Conservation (phyloP, 2,797 vertebrate genomes). For the Harpagifer antarcticus region DNA sequence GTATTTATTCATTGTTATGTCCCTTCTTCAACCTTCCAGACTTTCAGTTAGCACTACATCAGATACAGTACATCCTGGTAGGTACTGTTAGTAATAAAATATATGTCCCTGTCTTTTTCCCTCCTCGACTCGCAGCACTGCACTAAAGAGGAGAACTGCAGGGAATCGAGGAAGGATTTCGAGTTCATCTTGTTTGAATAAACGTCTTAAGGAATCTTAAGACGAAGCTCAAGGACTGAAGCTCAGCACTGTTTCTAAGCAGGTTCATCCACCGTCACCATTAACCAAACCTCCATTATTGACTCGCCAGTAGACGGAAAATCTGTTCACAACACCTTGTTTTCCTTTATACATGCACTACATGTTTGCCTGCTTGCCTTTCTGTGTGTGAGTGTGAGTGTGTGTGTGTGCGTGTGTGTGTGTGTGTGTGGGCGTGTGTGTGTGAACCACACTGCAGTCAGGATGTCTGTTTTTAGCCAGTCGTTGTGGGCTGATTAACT, state of each 20-base stretch:
- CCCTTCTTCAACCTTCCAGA: slow-evolving; percentile 2
- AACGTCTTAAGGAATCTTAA: slow-evolving; percentile 67
- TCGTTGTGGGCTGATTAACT: slow-evolving; percentile 80
- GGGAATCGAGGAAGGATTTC: slow-evolving; percentile 45
- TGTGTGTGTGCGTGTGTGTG: no score
- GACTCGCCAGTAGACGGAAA: slow-evolving; percentile 46
- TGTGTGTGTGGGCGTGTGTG: not conserved
- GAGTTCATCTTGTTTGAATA: slow-evolving; percentile 74
- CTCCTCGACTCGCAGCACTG: slow-evolving; percentile 41
- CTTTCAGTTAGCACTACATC: slow-evolving; percentile 25
- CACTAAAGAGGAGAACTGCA: slow-evolving; percentile 45
- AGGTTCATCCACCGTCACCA: slow-evolving; percentile 22
- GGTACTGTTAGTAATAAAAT: slow-evolving; percentile 23
- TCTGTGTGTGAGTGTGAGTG: no score
- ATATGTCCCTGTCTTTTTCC: slow-evolving; percentile 29
- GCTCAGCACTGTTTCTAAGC: slow-evolving; percentile 37
- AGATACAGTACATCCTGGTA: slow-evolving; percentile 27
- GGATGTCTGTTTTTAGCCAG: slow-evolving; percentile 82
- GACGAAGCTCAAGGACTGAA: slow-evolving; percentile 41
- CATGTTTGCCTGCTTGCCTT: slow-evolving; percentile 39
- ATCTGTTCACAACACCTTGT: slow-evolving; percentile 41
- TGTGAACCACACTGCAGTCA: slow-evolving; percentile 65
- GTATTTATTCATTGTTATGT: slow-evolving; percentile 29
- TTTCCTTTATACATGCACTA: slow-evolving; percentile 17
- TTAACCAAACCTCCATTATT: slow-evolving; percentile 38